Percentiles rank a stretch among this genome's conserved stretches.
Evolutionary conservation across 2,113 vertebrate species (phyloP).

Genomic region (Bothrops jararaca): DNA sequence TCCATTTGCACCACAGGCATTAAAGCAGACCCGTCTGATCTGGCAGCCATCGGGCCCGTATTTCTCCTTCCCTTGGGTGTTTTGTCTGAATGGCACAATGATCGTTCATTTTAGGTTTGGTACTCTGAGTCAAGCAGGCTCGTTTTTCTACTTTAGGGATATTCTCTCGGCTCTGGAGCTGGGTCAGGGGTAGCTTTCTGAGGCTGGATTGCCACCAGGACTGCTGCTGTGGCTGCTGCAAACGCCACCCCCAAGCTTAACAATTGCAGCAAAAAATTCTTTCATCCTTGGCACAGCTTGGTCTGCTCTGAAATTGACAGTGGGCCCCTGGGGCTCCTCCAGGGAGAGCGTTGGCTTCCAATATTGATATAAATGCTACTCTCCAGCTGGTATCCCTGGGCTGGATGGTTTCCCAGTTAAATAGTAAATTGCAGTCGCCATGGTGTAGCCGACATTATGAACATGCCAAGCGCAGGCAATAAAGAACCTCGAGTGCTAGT

Average conservation of each 20-base stretch:
- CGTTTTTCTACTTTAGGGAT: constrained; percentile 2
- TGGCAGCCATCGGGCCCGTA: fast-evolving
- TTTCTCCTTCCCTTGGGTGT: background rate
- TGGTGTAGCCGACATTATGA: constrained; percentile 53
- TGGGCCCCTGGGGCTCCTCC: constrained; percentile 37
- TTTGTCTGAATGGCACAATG: background rate
- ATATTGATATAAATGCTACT: constrained; percentile 42
- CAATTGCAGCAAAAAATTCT: constrained; percentile 23
- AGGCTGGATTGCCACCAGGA: constrained; percentile 35
- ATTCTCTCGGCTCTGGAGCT: background rate
- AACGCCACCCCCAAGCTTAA: constrained; percentile 1
- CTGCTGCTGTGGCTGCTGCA: constrained; percentile 22
- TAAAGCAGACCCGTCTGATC: background rate
- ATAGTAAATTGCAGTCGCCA: constrained; percentile 59
- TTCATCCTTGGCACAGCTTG: background rate
- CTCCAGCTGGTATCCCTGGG: constrained; percentile 55
- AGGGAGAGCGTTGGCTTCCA: constrained; percentile 53
- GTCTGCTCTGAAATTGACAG: constrained; percentile 25
- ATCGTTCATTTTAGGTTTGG: background rate
- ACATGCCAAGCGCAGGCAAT: constrained; percentile 52
- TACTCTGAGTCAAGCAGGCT: background rate
- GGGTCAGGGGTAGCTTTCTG: background rate
- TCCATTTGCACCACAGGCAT: background rate
- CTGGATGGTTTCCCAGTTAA: constrained; percentile 58
- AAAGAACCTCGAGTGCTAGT: constrained; percentile 36